Conservation (phyloP, 2,888 invertebrate species). For the Caenorhabditis imperialis region DNA sequence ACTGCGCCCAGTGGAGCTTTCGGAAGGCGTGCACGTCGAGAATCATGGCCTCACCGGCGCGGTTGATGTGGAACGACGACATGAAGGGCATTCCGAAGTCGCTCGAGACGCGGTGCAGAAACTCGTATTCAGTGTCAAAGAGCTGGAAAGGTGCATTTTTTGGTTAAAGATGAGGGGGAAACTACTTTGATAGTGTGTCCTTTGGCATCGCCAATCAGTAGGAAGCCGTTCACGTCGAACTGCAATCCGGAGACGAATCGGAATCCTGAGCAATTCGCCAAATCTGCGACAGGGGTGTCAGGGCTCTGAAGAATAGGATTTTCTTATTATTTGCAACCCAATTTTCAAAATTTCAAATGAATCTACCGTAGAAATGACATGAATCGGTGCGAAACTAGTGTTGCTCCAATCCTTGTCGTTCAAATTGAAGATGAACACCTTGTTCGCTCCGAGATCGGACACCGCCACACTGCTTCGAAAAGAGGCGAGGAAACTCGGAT, state of each 20-base stretch:
- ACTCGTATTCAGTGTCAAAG: slow-evolving; percentile 20
- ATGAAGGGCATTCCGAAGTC: slow-evolving; percentile 27
- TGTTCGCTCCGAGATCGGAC: slow-evolving; percentile 35
- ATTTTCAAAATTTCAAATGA: too few species aligned
- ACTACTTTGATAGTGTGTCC: slow-evolving; percentile 35
- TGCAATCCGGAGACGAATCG: slow-evolving; percentile 37
- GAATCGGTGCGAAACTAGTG: background rate
- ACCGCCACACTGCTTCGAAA: slow-evolving; percentile 23
- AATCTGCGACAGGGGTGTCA: background rate
- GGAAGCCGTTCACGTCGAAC: slow-evolving; percentile 25
- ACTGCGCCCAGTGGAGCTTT: background rate
- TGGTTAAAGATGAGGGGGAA: background rate
- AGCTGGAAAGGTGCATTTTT: slow-evolving; percentile 22
- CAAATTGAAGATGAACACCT: slow-evolving; percentile 21
- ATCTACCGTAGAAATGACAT: background rate
- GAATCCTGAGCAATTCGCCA: slow-evolving; percentile 16
- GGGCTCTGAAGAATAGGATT: too few species aligned
- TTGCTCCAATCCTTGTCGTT: slow-evolving; percentile 27
- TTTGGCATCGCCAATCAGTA: slow-evolving; percentile 45
- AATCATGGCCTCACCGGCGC: slow-evolving; percentile 11
- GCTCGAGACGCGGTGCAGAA: slow-evolving; percentile 32
- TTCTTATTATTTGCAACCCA: too few species aligned
- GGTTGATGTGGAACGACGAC: slow-evolving; percentile 28
- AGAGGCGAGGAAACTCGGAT: slow-evolving; percentile 29
- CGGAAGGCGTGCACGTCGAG: slow-evolving; percentile 4